Evolutionary conservation across 2,888 invertebrate genomes (phyloP).

Genomic region (Ephialtes manifestator): DNA sequence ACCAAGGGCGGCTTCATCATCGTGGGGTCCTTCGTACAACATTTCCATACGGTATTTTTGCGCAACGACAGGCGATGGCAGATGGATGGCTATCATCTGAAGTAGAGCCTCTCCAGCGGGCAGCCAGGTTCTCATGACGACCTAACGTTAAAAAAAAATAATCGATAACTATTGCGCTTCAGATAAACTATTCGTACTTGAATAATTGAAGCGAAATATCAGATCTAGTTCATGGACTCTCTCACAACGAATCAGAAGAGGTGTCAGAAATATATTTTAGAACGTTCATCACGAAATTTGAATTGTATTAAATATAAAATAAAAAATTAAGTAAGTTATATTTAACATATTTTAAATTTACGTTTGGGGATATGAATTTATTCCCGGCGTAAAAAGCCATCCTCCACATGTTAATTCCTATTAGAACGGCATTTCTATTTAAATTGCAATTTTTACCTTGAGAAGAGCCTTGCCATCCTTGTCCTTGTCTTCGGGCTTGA

Average conservation of each 20-base stretch:
- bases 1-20: conserved; percentile 97
- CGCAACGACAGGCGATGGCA: conserved; percentile 99
- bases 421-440: background rate
- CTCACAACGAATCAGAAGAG: conserved; percentile 83
- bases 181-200: background rate
- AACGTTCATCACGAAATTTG: conserved; percentile 79
- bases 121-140: conserved; percentile 99
- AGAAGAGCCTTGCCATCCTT: conserved; percentile 98
- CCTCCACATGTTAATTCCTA: background rate
- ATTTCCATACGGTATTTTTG: conserved; percentile 99
- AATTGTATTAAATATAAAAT: conserved; percentile 8
- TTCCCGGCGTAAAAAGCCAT: too few relatives aligned
- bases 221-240: conserved; percentile 75
- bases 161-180: background rate
- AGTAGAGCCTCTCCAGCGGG: conserved; percentile 99
- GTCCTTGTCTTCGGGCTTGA: conserved; percentile 98
- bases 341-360: background rate
- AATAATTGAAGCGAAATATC: conserved; percentile 65
- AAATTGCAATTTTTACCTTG: conserved; percentile 88
- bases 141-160: conserved; percentile 85
- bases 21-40: conserved; percentile 99
- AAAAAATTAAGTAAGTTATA: background rate
- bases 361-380: too few relatives aligned
- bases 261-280: conserved; percentile 83
- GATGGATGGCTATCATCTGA: conserved; percentile 99